Conservation (phyloP, 2,113 vertebrate genomes). For the Cariama cristata region DNA sequence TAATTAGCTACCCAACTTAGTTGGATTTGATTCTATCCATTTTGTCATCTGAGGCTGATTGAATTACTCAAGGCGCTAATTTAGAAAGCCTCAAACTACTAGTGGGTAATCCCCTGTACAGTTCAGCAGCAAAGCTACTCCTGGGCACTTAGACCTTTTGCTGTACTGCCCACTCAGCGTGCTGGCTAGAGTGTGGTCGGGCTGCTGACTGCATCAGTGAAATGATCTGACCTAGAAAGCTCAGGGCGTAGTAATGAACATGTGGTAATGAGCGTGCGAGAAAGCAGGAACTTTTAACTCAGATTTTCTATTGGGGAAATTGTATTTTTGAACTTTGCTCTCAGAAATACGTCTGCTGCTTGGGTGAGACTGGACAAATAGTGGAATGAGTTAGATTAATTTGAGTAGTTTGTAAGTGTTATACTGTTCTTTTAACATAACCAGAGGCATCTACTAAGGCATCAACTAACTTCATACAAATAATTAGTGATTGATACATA, state of each 20-base stretch:
- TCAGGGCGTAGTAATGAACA: background rate
- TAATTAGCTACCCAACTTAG: background rate
- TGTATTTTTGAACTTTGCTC: background rate
- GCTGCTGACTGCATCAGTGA: background rate
- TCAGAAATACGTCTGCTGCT: background rate
- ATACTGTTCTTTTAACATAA: background rate
- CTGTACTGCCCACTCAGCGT: background rate
- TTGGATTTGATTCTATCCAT: background rate
- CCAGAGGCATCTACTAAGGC: background rate
- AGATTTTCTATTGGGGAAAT: background rate
- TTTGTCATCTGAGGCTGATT: background rate
- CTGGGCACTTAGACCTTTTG: background rate
- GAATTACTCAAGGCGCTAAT: background rate
- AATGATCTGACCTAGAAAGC: background rate
- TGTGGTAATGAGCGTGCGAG: background rate
- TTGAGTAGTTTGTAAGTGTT: background rate
- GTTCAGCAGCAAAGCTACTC: background rate
- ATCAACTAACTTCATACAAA: background rate
- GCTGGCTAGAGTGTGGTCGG: background rate
- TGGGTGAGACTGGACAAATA: background rate
- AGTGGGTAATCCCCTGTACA: background rate
- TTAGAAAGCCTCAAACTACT: background rate
- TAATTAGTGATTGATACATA: no score
- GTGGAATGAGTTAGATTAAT: background rate
- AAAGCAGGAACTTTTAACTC: background rate